Base-by-base conservation (phyloP, 2,797 vertebrate genomes). In the Astyanax mexicanus region DNA sequence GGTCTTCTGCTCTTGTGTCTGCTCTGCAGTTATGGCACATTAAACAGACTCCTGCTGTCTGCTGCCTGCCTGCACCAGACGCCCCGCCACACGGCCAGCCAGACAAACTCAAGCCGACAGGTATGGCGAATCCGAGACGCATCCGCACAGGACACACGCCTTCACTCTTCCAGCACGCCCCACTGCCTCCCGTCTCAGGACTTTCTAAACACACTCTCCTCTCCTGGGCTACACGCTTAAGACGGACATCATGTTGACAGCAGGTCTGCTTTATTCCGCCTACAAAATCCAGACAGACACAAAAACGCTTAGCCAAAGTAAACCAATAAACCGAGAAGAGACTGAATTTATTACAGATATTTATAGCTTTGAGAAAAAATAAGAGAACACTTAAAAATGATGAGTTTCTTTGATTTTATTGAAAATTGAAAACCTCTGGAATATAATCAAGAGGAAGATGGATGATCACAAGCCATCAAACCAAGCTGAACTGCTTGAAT, bases 91-190 rank as follows among this genome's bases (percentile, higher is more conserved):
- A 51, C 40, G 70, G 78, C 71, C 74, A 79, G 58, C 61, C 38
- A 78, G 73, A 83, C 86, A 37, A 83, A 84, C 77, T 62, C 23
- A 78, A 40, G 67, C 58, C 75, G 84, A 86, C 81, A 80, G 69
- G 74, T 79, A 62, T 69, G 74, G 68, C 74, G 72, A 69, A 69
- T 37, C 52, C 17, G 61, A 38, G 47, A 64, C 49, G 47, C 57
- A 84, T 54, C 67, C 61, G 27, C 65, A 55, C 69, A 17, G 57
- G 51, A 62, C 45, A 47, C 64, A 42, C 27, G 74, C 61, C 72
- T 68, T 69, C 72, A 32, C 32, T 77, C 40, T 55, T 58, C 73
- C 66, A 76, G 66, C 32, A 44, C n/a, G 58, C 42, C 57, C 72
- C 68, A 69, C 57, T 35, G 47, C 17, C 52, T 72, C 61, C 29